phyloP scores from a whole-genome alignment of 2,888 invertebrate genomes.

The Stenodema calcarata region DNA sequence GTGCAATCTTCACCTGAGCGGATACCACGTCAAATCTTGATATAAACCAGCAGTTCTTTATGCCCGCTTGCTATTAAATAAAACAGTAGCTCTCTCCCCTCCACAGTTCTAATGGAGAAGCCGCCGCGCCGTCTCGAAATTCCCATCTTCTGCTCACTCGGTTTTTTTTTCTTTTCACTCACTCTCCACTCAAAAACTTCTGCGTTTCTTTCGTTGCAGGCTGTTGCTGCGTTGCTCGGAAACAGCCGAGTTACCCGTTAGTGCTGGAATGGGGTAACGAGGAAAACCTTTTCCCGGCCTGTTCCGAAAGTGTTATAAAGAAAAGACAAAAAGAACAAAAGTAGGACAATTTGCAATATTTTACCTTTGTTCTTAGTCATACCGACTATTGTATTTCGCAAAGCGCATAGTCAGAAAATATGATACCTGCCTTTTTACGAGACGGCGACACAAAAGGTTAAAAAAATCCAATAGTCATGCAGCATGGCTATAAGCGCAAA shows the following conservation, averaged over 20 bases:
- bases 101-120: background rate
- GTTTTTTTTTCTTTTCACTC: background rate
- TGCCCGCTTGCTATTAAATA: conserved; percentile 7
- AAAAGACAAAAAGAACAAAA: no score
- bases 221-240: background rate
- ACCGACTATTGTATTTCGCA: no score
- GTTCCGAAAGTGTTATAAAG: background rate
- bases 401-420: no score
- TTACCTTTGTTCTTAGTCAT: no score
- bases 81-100: conserved; percentile 6
- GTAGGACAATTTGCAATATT: no score
- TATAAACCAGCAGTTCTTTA: background rate
- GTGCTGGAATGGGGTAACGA: background rate
- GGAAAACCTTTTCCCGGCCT: background rate
- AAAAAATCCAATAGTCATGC: no score
- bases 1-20: background rate
- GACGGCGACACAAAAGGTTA: no score
- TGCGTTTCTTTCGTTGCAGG: background rate
- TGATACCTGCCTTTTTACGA: no score
- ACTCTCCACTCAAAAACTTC: background rate
- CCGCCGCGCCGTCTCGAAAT: background rate
- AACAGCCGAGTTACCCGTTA: background rate
- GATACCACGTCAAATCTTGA: conserved; percentile 8
- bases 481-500: no score
- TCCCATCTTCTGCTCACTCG: background rate